Evolutionary conservation across 2,888 invertebrate genomes (phyloP), one percentile per base, ranked within the genome.

Genomic region (Rhynchonema sp.): DNA sequence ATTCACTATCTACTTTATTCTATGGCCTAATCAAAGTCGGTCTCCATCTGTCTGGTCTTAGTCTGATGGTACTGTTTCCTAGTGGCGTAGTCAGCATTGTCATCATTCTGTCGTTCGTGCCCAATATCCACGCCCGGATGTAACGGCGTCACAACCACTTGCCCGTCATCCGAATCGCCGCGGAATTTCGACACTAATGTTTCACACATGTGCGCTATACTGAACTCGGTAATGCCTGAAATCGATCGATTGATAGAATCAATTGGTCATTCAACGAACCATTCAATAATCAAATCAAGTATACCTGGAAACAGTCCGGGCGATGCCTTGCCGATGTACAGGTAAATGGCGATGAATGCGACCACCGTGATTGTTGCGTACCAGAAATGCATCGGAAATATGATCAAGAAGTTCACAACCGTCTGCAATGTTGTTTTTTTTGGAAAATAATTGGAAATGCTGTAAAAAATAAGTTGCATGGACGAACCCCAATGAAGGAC

Each of bases 271-370:
- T n/a, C n/a, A n/a, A n/a, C n/a, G 38, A 38, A 13, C 17, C 17
- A 17, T 38, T 6, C 38, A 38, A 38, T 38, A 38, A 38, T 17
- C 38, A 38, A 38, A 38, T 38, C 38, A 38, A 38, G 6, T 30
- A 86, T 79, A 53, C 92, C 92, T 0, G 91, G 91, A 72, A 88
- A 90, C 9, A 90, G 88, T 2, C 91, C 91, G 13, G 94, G 92
- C 77, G 89, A 91, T 9, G 88, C 87, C 58, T 87, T 85, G 54
- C 91, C 90, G 64, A 94, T 89, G 76, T 94, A 94, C 70, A 88
- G 81, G 85, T 90, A 92, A 62, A 92, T 81, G 58, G 88, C 76
- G 74, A 87, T 83, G 63, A 89, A 82, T 25, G 84, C 83, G 46
- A 81, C 78, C 62, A 92, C 80, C 74, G 87, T 87, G 27, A 84